phyloP scores from a whole-genome alignment of 2,113 vertebrate genomes.

The Taxidea taxus region DNA sequence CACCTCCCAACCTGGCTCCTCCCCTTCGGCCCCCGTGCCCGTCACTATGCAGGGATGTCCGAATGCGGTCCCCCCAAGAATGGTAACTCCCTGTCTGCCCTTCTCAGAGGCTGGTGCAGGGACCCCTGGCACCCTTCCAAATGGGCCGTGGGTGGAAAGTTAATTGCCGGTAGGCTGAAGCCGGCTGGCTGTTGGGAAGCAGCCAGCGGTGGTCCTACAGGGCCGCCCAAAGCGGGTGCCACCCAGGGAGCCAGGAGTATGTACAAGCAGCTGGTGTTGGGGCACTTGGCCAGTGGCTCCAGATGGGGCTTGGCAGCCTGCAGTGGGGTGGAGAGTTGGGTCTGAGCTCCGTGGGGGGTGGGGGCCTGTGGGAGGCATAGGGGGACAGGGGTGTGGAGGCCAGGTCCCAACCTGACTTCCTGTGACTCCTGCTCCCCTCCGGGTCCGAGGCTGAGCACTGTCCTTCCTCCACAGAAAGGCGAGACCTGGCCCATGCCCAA shows the following conservation, averaged over 20 bases:
- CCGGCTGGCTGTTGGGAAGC: fast-evolving
- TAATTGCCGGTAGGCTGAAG: fast-evolving
- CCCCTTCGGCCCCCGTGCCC: fast-evolving
- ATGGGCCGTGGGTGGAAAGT: fast-evolving
- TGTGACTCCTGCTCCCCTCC: not conserved
- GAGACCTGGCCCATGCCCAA: conserved; percentile 87
- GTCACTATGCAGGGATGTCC: not conserved
- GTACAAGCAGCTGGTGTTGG: fast-evolving
- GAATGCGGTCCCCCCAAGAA: not conserved
- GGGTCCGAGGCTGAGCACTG: not conserved
- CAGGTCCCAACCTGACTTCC: not conserved
- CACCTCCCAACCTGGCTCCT: not conserved
- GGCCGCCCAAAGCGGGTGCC: fast-evolving
- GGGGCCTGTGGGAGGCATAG: not conserved
- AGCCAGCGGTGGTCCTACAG: fast-evolving
- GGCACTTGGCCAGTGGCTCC: no score
- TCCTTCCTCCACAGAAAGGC: conserved; percentile 82
- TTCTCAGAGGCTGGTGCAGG: fast-evolving
- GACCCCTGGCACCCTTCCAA: fast-evolving
- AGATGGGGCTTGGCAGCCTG: fast-evolving
- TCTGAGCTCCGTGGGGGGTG: fast-evolving
- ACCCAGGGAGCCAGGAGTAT: fast-evolving
- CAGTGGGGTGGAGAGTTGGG: no score
- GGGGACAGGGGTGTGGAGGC: not conserved
- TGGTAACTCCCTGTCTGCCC: conserved; percentile 17